Conservation (phyloP, 2,888 invertebrate genomes). For the Bellardia bayeri region DNA sequence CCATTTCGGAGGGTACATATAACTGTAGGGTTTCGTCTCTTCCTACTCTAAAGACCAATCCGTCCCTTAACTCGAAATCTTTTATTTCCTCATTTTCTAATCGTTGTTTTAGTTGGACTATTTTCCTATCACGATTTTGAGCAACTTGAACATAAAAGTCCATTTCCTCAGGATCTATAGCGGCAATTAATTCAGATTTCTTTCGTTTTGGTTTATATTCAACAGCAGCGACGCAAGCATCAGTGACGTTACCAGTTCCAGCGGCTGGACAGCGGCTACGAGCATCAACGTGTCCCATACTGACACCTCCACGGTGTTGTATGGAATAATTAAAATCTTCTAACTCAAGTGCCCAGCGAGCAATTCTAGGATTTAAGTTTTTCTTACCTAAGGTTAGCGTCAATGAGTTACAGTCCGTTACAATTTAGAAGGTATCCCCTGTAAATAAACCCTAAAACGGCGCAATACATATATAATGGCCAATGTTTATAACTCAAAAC, state of each 20-base stretch:
- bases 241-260: conserved; percentile 10
- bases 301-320: conserved; percentile 10
- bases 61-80: conserved; percentile 11
- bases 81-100: neutral
- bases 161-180: conserved; percentile 8
- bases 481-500: conserved; percentile 23
- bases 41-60: conserved; percentile 5
- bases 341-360: conserved; percentile 45
- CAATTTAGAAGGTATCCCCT: conserved; percentile 16
- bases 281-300: conserved; percentile 33
- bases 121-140: conserved; percentile 33
- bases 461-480: conserved; percentile 19
- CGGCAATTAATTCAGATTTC: neutral
- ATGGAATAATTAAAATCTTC: conserved; percentile 53
- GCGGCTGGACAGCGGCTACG: conserved; percentile 1
- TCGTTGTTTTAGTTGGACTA: neutral
- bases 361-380: conserved; percentile 18
- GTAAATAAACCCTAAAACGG: conserved; percentile 15
- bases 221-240: conserved; percentile 15
- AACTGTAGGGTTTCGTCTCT: neutral
- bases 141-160: conserved; percentile 57
- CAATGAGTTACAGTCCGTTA: conserved; percentile 25
- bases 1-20: conserved; percentile 9
- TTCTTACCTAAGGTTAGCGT: conserved; percentile 14
- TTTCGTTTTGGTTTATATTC: neutral